Evolutionary conservation across 2,888 invertebrate species (phyloP), one percentile per base, ranked within the genome.

Genomic region (Tachina fera): DNA sequence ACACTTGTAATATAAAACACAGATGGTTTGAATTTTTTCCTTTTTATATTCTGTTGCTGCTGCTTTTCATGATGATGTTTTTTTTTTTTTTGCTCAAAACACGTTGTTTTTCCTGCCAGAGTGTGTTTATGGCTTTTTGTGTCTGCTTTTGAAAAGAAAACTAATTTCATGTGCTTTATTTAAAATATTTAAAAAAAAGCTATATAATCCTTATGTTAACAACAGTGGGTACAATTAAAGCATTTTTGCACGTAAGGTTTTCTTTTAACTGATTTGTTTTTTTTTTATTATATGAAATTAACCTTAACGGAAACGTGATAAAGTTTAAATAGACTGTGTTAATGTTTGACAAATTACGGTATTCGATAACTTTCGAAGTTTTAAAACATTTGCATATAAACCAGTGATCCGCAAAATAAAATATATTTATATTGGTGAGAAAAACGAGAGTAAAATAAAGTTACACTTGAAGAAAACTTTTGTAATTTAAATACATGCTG

Each of bases 41-140:
- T 51, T 14, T 14, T 51, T 9, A 22, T 51, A 22, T 10, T 43
- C 22, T 16, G 41, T 4, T 65, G 43, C n/a, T 63, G 19, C 22
- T 43, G 53, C 47, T 53, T 53, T 8, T 67, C 31, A 31, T 31
- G 6, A 5, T 31, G 31, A 1, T 31, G 31, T 6, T 31, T 31
- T 3, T 31, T 31, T 31, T 31, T 13, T 53, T 47, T 45, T 11
- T 47, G 9, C 31, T 14, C 22, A 19, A 43, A 74, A 74, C 8
- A 53, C 43, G 6, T 11, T 41, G 45, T 53, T 45, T 45, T 47
- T 3, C 43, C 56, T 60, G 10, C 16, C 6, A 82, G n/a, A 56
- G 45, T 77, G 83, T 72, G 51, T 75, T 63, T 65, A 58, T 84
- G 75, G 80, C 56, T 76, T 71, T 74, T 63, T 53, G 53, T 53